These are phyloP conservation scores for Armadillidium nasatum DNA, from an alignment of 1,140 invertebrate genomes.

Conservation along the genomic window DNA sequence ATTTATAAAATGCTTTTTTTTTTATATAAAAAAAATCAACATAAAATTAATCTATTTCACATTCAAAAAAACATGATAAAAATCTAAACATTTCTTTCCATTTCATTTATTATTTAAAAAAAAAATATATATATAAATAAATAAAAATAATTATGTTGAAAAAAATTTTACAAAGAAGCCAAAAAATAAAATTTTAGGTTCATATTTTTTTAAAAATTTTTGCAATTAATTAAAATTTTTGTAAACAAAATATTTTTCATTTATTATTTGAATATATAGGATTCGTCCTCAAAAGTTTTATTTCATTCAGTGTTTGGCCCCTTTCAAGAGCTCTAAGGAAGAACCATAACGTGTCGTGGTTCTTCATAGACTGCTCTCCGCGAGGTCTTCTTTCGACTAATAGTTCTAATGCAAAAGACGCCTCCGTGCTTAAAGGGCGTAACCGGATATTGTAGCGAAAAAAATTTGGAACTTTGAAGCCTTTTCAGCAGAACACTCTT, in stretches of 20 bases:
- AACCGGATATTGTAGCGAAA: not conserved
- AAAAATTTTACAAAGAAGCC: no score
- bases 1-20: no score
- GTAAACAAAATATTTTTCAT: not conserved
- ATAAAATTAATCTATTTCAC: no score
- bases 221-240: no score
- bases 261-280: not conserved
- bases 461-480: not conserved
- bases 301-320: not conserved
- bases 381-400: not conserved
- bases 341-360: not conserved
- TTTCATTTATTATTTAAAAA: no score
- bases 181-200: no score
- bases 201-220: no score
- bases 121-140: no score
- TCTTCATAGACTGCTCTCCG: not conserved
- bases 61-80: no score
- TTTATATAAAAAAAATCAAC: no score
- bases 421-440: not conserved
- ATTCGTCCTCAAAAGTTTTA: not conserved
- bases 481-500: not conserved
- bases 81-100: no score
- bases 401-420: not conserved
- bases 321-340: not conserved
- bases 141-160: no score